Base-by-base conservation (phyloP, 2,888 invertebrate species). In the Auanema sp. region DNA sequence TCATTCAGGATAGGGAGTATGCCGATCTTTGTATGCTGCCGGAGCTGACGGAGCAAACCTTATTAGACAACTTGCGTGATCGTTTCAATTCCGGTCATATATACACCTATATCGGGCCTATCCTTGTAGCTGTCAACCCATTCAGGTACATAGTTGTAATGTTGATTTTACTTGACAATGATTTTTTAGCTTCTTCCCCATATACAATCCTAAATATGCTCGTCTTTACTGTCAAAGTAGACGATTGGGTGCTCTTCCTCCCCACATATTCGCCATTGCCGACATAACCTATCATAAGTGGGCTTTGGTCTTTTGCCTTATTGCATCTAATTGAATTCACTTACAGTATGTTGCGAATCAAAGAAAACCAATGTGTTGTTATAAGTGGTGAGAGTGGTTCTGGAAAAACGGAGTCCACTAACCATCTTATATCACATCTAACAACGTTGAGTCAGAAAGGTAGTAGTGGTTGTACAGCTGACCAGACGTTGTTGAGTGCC, bases 121-220 rank as follows among this genome's bases (percentile, higher is more conserved):
- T 96, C 84, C 88, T 96, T 65, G 93, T 96, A 81, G 93, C 95
- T 58, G 90, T 95, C 71, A 95, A 95, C 77, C 87, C 87, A 11
- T 93, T 93, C 86, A 71, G 73, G 71, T 71, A 42, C 11, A 52
- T n/a, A n/a, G n/a, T 18, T 21, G 33, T 5, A 33, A 33, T 33
- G 33, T 5, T 5, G 33, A 33, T 3, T 33, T 33, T 33, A 3
- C 3, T 5, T 3, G 3, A 0, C 49, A 6, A 40, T 5, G 18
- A 0, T 41, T 10, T 63, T 71, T 21, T 65, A 87, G 88, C 87
- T 94, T 94, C 86, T 93, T 93, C 85, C 94, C 95, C 23, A 95
- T 96, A 77, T 96, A 95, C 87, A 95, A 95, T 87, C 95, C 95
- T 53, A 95, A 94, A 86, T 94, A 93, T 87, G 94, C 94, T 75